Conservation (phyloP, 2,888 invertebrate genomes). For the Cyrtodaria siliqua region DNA sequence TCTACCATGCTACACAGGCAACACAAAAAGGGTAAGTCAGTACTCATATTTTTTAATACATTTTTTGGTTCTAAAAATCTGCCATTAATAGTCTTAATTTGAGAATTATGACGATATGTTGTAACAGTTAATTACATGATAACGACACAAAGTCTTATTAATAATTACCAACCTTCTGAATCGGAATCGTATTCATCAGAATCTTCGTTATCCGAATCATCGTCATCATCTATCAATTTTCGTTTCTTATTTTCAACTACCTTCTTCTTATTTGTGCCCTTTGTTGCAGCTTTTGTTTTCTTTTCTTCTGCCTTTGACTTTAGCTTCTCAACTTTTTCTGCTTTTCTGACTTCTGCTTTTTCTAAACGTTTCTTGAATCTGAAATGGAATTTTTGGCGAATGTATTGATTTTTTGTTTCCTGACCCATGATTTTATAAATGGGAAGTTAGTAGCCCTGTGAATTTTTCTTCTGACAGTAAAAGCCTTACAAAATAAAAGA, state of each 20-base stretch:
- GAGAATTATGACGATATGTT: no score
- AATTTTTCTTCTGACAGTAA: no score
- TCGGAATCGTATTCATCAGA: slow-evolving; percentile 1
- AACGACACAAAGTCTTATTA: neutral
- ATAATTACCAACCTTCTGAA: neutral
- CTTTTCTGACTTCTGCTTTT: slow-evolving; percentile 38
- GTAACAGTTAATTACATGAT: no score
- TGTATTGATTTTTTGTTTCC: slow-evolving; percentile 1
- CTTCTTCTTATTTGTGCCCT: slow-evolving; percentile 16
- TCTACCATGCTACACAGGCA: no score
- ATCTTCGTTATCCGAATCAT: neutral
- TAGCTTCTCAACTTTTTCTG: slow-evolving; percentile 33
- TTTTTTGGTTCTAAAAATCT: no score
- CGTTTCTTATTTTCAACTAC: slow-evolving; percentile 8
- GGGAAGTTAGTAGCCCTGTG: no score
- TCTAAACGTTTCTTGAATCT: slow-evolving; percentile 51
- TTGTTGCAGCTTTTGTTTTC: slow-evolving; percentile 1
- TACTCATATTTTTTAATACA: no score
- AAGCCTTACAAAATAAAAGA: no score
- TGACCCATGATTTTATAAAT: no score
- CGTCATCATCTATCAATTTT: neutral
- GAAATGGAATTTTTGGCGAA: slow-evolving; percentile 8
- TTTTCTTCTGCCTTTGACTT: slow-evolving; percentile 21
- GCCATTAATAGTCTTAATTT: no score
- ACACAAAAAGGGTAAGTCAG: no score